Conservation (phyloP, 2,113 vertebrate genomes). For the Pterocles orientalis region DNA sequence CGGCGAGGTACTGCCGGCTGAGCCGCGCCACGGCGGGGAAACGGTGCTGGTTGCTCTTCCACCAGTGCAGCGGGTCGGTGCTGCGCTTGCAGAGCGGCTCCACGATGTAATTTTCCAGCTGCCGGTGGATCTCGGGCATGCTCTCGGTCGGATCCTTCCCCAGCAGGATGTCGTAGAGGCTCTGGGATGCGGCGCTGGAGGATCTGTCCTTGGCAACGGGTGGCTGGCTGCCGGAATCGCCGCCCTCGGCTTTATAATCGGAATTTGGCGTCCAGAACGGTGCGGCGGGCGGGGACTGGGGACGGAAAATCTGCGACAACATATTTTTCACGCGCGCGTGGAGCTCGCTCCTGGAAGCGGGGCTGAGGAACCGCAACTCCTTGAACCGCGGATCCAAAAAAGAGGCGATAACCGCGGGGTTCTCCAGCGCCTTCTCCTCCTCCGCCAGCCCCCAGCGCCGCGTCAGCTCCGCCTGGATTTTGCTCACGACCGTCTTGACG, state of each 20-base stretch:
- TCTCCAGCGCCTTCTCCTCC: conserved; percentile 55
- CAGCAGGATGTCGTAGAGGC: conserved; percentile 72
- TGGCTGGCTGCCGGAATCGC: not conserved
- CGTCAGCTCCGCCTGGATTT: conserved; percentile 50
- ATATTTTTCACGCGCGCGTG: conserved; percentile 60
- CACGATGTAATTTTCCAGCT: conserved; percentile 74
- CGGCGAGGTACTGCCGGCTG: conserved; percentile 65
- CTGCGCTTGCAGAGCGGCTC: conserved; percentile 74
- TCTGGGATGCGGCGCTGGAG: not conserved
- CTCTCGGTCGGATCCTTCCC: conserved; percentile 72
- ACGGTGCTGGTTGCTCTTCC: conserved; percentile 70
- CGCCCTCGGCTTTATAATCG: not conserved
- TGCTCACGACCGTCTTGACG: conserved; percentile 43
- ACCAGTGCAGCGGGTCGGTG: conserved; percentile 72
- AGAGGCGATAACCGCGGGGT: conserved; percentile 51
- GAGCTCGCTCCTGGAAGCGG: conserved; percentile 32
- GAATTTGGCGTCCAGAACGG: not conserved
- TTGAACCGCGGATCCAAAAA: conserved; percentile 79
- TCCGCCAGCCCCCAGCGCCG: conserved; percentile 53
- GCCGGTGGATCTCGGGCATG: conserved; percentile 74
- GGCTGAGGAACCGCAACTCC: conserved; percentile 72
- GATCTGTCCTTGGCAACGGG: not conserved
- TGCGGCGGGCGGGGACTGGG: not conserved
- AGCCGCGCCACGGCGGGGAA: conserved; percentile 71
- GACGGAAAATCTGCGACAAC: conserved; percentile 26